phyloP scores from a whole-genome alignment of 2,888 invertebrate genomes.

The Drosophila kokeensis region DNA sequence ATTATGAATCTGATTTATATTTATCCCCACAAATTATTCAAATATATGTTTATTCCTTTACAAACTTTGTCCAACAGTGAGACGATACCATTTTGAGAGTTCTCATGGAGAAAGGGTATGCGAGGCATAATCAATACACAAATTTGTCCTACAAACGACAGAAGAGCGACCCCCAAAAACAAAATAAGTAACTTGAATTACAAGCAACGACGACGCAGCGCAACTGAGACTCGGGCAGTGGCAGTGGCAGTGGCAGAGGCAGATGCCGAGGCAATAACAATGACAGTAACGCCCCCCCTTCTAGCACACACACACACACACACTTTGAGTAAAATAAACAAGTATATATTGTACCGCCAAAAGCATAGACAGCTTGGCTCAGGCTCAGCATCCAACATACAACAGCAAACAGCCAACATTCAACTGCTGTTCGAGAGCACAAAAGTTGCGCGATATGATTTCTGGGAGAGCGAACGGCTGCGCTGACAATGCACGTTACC shows the following conservation, averaged over 20 bases:
- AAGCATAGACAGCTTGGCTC: slow-evolving; percentile 82
- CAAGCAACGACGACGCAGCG: slow-evolving; percentile 10
- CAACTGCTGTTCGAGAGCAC: slow-evolving; percentile 31
- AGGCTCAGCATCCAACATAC: slow-evolving; percentile 42
- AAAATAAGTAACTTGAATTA: slow-evolving; percentile 54
- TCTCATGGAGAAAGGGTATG: slow-evolving; percentile 21
- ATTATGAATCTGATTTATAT: not conserved
- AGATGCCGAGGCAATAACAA: slow-evolving; percentile 66
- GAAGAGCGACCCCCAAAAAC: slow-evolving; percentile 68
- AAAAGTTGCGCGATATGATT: slow-evolving; percentile 44
- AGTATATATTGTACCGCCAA: slow-evolving; percentile 76
- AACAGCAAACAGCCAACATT: slow-evolving; percentile 2
- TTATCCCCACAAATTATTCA: not conserved
- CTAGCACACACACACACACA: slow-evolving; percentile 25
- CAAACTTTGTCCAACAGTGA: not conserved
- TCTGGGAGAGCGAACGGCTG: slow-evolving; percentile 56
- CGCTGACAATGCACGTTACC: slow-evolving; percentile 26
- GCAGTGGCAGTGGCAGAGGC: slow-evolving; percentile 4
- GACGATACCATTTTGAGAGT: not conserved
- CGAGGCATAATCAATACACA: slow-evolving; percentile 79
- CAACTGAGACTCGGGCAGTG: slow-evolving; percentile 2
- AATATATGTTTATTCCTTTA: not conserved
- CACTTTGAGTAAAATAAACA: slow-evolving; percentile 60
- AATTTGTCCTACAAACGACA: slow-evolving; percentile 81
- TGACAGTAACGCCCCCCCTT: slow-evolving; percentile 74